Base-by-base conservation (phyloP, 2,113 vertebrate genomes). In the Pluvialis apricaria region DNA sequence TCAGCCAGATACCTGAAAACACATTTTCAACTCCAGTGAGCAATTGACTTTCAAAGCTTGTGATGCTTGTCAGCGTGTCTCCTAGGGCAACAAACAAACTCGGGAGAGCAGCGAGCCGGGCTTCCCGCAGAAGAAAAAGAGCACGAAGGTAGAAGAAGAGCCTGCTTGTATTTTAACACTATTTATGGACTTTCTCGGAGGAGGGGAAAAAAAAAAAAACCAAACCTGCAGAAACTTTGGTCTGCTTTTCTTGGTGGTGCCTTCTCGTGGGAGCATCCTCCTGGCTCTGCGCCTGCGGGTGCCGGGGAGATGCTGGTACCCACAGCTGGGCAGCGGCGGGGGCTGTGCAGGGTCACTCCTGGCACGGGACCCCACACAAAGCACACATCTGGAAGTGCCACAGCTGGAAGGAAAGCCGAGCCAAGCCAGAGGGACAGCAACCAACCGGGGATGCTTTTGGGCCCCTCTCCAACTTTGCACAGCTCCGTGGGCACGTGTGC, bases 1-100 rank as follows among this genome's bases (percentile, higher is more conserved):
- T 97, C 97, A 97, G 94, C 90, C 96, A 92, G 95, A 97, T 96
- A 98, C 98, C 98, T 98, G 97, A 98, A 98, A 98, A 98, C 97
- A 97, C 92, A 96, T 97, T 98, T 98, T 97, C 96, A 58, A 96
- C 98, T 98, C 97, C 91, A 92, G 95, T 36, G 96, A 98, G 96
- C 98, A 97, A 98, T 98, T 87, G 95, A 95, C 97, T 96, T 65
- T 88, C 94, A 85, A 76, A 97, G 95, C 93, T 89, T 54, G 61
- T 92, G 97, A 95, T 94, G 88, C 95, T 97, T 96, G 77, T 54
- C 84, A 52, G 96, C 89, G 75, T 75, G 90, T 77, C 82, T 96
- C 95, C 68, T 61, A 92, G 93, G 94, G 97, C 97, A 95, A 90
- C 86, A 73, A 90, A 82, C 84, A 92, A 94, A 96, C 96, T 89